phyloP scores from a whole-genome alignment of 2,797 vertebrate species.

The Hafferia zeledoni region DNA sequence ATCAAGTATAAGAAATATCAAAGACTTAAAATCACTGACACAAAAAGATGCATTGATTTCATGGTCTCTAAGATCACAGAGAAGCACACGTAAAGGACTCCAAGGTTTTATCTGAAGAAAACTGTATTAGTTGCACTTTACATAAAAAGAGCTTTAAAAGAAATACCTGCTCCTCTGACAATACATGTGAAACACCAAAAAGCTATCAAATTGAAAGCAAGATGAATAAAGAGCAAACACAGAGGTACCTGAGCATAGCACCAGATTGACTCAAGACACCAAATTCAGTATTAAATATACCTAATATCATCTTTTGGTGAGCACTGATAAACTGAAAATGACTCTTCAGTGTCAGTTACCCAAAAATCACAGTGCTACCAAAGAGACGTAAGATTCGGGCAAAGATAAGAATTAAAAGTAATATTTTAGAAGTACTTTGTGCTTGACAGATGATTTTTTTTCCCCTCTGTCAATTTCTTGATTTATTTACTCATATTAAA shows the following conservation, averaged over 20 bases:
- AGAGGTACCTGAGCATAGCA: background rate
- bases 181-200: background rate
- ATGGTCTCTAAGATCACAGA: background rate
- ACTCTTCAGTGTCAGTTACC: background rate
- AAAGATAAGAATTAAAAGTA: background rate
- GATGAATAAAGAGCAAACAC: accelerated
- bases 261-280: background rate
- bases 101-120: background rate
- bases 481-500: background rate
- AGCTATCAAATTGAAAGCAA: background rate
- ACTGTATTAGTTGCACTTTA: background rate
- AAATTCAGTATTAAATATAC: background rate
- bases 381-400: background rate
- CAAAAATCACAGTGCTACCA: background rate
- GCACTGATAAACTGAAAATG: background rate
- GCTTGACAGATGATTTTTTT: background rate
- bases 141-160: background rate
- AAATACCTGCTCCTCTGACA: background rate
- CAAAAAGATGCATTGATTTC: background rate
- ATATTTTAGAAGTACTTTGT: background rate
- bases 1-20: background rate
- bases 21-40: background rate
- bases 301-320: background rate
- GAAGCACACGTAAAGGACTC: background rate
- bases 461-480: background rate